phyloP scores from a whole-genome alignment of 2,797 vertebrate species.

The Philypnodon macrostomus region DNA sequence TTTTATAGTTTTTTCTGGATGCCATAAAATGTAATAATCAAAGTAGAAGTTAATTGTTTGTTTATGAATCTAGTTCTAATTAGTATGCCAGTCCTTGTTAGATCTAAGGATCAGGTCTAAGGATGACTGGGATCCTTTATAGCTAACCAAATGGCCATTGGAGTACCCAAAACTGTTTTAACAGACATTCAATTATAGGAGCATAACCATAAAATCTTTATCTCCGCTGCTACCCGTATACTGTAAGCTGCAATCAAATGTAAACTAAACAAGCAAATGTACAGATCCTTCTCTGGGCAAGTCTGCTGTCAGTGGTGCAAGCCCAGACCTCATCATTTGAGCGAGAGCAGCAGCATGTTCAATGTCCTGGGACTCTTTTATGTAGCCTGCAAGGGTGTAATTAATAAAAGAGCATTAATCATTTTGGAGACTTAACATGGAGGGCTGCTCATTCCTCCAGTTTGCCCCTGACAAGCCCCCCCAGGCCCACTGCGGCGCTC shows the following conservation, averaged over 20 bases:
- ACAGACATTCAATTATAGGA: neutral
- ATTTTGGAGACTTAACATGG: constrained; percentile 64
- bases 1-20: no score
- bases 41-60: no score
- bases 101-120: no score
- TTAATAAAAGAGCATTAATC: constrained; percentile 77
- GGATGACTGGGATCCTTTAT: neutral
- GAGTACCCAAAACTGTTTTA: neutral
- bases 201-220: neutral
- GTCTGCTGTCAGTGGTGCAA: constrained; percentile 10
- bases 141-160: neutral
- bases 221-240: neutral
- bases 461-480: constrained; percentile 60
- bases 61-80: no score
- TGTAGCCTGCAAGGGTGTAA: constrained; percentile 65
- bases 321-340: constrained; percentile 44
- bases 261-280: constrained; percentile 15
- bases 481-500: constrained; percentile 43
- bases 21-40: no score
- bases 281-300: constrained; percentile 19
- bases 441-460: constrained; percentile 61
- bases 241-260: constrained; percentile 1
- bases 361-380: constrained; percentile 56
- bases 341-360: constrained; percentile 34
- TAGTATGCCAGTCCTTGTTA: no score